Evolutionary conservation across 1,140 invertebrate genomes (phyloP).

Genomic region (Drosophila arizonae): DNA sequence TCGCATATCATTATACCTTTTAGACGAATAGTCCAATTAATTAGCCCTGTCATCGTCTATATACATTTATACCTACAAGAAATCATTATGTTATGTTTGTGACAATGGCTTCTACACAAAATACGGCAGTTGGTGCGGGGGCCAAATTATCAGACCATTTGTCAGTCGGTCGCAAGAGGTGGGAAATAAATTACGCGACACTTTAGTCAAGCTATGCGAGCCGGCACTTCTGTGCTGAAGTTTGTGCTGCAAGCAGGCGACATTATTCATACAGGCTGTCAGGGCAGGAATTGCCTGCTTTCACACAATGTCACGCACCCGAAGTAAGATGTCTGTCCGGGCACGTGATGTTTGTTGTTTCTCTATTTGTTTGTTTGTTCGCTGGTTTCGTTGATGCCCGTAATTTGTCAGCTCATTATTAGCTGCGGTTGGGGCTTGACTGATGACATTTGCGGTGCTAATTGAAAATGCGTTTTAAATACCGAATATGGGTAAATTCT

Average conservation of each 20-base stretch:
- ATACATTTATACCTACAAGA: not conserved
- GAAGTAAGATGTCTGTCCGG: slow-evolving; percentile 24
- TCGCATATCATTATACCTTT: too few relatives aligned
- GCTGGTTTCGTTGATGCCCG: slow-evolving; percentile 24
- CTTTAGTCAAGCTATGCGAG: slow-evolving; percentile 30
- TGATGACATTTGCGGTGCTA: slow-evolving; percentile 28
- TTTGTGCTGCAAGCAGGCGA: slow-evolving; percentile 5
- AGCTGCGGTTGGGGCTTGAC: slow-evolving; percentile 17
- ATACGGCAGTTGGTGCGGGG: not conserved
- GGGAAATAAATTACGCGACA: slow-evolving; percentile 38
- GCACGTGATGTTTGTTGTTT: slow-evolving; percentile 15
- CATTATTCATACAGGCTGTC: slow-evolving; percentile 32
- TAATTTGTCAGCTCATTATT: slow-evolving; percentile 40
- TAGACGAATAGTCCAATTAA: not conserved
- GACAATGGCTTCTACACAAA: slow-evolving; percentile 16
- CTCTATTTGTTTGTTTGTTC: slow-evolving; percentile 15
- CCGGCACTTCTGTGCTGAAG: slow-evolving; percentile 30
- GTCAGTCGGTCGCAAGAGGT: slow-evolving; percentile 27
- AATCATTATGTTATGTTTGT: slow-evolving; percentile 1
- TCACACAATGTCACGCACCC: slow-evolving; percentile 38
- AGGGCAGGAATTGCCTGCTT: slow-evolving; percentile 35
- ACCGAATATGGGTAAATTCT: not conserved
- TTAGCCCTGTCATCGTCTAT: slow-evolving; percentile 6
- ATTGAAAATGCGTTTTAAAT: slow-evolving; percentile 24
- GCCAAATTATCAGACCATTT: slow-evolving; percentile 38